Evolutionary conservation across 2,888 invertebrate species (phyloP), one percentile per base, ranked within the genome.

Genomic region (Pherbina coryleti): DNA sequence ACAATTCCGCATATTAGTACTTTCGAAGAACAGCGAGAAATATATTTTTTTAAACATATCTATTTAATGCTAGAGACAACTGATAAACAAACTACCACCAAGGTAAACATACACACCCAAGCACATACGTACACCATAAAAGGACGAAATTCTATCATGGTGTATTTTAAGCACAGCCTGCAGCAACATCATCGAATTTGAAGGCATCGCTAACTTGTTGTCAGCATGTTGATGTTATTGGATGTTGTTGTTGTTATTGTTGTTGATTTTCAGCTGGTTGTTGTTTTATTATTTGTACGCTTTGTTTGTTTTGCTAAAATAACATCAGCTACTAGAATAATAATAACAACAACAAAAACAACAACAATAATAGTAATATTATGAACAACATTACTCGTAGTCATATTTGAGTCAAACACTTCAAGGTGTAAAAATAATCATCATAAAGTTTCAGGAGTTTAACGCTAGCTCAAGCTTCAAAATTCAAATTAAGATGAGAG

Each of bases 351-450:
- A 60, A 22, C 28, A n/a, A n/a, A n/a, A n/a, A n/a, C n/a, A n/a
- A n/a, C n/a, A n/a, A n/a, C n/a, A 62, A 62, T 1, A 62, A 28
- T 4, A 3, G 28, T 11, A 19, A 60, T 28, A 25, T 25, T 60
- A 60, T 19, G 1, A 25, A 60, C 49, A 73, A 66, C 19, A 17
- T 22, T 28, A 25, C 69, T 25, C 25, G 51, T 28, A 51, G 69
- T 19, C 69, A 49, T 25, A 51, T 69, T 67, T 49, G 25, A 51
- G 69, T 51, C 69, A 69, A 69, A 69, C 49, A 69, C 69, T 51
- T 60, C 3, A 60, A 28, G 60, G 60, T 60, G 60, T 14, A 44
- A 44, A 44, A 14, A 0, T 44, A 44, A 44, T 44, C 11, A 44
- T 44, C 1, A 11, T 44, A 14, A 44, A 44, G 14, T 37, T 37